A percentile compares a stretch with the other conserved stretches of the same genome.
These are phyloP conservation scores for Cossypha caffra DNA, from an alignment of 2,797 vertebrate genomes.

Conservation along the genomic window DNA sequence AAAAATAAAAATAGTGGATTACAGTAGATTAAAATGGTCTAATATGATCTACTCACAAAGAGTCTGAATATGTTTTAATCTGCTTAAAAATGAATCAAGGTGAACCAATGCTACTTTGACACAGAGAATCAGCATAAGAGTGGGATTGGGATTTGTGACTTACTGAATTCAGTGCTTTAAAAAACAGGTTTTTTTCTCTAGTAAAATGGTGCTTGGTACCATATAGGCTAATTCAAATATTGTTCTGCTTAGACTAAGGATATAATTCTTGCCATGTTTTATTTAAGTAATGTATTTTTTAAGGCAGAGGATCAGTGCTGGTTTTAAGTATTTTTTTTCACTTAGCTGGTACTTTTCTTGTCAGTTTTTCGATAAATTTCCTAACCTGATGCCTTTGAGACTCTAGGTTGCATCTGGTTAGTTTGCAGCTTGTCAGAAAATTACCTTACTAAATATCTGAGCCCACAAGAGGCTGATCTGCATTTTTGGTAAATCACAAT, in stretches of 20 bases:
- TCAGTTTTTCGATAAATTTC: not conserved
- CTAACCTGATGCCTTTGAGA: not conserved
- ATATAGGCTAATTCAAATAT: not conserved
- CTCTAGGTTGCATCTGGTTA: not conserved
- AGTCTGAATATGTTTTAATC: not conserved
- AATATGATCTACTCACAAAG: not conserved
- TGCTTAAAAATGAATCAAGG: slow-evolving; percentile 21
- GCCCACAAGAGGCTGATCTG: not conserved
- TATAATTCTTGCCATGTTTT: not conserved
- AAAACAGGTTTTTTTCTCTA: not conserved
- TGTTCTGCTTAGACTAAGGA: not conserved
- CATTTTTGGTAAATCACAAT: not conserved
- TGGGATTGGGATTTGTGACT: not conserved
- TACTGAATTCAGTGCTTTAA: not conserved
- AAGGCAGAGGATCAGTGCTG: not conserved
- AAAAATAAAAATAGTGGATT: not conserved
- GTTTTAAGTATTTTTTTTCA: not conserved
- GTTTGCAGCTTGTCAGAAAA: not conserved
- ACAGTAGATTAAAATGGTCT: not conserved
- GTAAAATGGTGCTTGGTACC: not conserved
- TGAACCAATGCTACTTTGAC: not conserved
- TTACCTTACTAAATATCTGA: not conserved
- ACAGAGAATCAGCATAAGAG: not conserved
- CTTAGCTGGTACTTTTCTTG: not conserved
- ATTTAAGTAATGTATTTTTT: not conserved